Evolutionary conservation across 1,140 invertebrate species (phyloP).

Genomic region (Triops cancriformis): DNA sequence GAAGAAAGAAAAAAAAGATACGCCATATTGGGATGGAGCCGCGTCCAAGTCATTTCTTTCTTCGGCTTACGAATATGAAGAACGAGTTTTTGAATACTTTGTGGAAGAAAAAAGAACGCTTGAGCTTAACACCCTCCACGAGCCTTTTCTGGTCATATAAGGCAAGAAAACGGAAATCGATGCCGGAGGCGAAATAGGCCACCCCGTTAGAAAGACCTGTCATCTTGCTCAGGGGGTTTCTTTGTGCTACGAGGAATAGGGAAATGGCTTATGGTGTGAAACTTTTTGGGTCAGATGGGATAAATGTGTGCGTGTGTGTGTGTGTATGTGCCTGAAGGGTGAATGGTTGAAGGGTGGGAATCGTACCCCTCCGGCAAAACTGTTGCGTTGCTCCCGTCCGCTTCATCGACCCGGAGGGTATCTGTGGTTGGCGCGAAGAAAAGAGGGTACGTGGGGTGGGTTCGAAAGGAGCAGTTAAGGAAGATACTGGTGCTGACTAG

Average conservation of each 20-base stretch:
- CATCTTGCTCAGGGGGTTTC: neutral
- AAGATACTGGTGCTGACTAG: neutral
- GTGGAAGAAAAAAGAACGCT: too few species aligned
- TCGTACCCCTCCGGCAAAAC: neutral
- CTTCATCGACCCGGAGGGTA: neutral
- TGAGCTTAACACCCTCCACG: too few species aligned
- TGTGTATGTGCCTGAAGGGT: neutral
- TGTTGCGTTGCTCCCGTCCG: constrained; percentile 11
- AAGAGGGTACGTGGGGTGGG: neutral
- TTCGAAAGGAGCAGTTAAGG: neutral
- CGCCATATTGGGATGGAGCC: too few species aligned
- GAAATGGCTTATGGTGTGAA: neutral
- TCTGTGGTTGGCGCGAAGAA: neutral
- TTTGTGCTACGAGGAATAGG: neutral
- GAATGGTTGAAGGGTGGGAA: neutral
- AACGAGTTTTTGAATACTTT: too few species aligned
- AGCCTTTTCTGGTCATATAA: neutral
- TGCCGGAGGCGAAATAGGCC: neutral
- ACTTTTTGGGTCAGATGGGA: neutral
- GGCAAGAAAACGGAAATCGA: constrained; percentile 9
- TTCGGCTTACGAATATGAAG: too few species aligned
- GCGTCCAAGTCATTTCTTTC: too few species aligned
- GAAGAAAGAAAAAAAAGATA: too few species aligned
- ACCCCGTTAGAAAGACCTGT: neutral
- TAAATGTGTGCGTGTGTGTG: neutral